Conservation (phyloP, 2,113 vertebrate species). For the Alouatta palliata region DNA sequence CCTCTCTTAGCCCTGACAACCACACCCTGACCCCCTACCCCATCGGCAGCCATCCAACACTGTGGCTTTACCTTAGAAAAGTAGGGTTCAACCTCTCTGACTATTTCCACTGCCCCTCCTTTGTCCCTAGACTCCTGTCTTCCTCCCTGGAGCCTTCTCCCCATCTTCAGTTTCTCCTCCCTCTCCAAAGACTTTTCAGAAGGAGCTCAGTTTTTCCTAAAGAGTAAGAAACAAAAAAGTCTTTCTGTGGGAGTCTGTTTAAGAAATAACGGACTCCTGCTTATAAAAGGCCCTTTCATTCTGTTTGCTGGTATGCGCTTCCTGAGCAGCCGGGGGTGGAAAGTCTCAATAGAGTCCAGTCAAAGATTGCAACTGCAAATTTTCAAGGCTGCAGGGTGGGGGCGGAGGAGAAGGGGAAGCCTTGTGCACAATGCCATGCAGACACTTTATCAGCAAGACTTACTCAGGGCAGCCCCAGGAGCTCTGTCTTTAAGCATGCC, state of each 20-base stretch:
- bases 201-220: conserved; percentile 69
- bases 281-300: conserved; percentile 74
- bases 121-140: neutral
- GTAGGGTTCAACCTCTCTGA: neutral
- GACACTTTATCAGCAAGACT: neutral
- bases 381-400: neutral
- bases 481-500: neutral
- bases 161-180: neutral
- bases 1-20: neutral
- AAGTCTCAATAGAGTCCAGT: neutral
- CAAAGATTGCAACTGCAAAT: neutral
- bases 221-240: conserved; percentile 63
- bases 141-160: neutral
- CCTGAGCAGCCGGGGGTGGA: conserved; percentile 54
- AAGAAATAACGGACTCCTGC: conserved; percentile 53
- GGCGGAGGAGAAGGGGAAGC: neutral
- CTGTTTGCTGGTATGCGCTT: conserved; percentile 47
- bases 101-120: no score
- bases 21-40: neutral
- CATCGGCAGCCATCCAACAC: neutral
- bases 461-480: neutral
- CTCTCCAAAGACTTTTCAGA: conserved; percentile 22
- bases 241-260: conserved; percentile 71
- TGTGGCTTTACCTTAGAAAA: neutral
- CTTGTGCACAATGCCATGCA: rapidly evolving